Evolutionary conservation across 1,140 invertebrate species (phyloP), one percentile per base, ranked within the genome.

Genomic region (Sweltsa coloradensis): DNA sequence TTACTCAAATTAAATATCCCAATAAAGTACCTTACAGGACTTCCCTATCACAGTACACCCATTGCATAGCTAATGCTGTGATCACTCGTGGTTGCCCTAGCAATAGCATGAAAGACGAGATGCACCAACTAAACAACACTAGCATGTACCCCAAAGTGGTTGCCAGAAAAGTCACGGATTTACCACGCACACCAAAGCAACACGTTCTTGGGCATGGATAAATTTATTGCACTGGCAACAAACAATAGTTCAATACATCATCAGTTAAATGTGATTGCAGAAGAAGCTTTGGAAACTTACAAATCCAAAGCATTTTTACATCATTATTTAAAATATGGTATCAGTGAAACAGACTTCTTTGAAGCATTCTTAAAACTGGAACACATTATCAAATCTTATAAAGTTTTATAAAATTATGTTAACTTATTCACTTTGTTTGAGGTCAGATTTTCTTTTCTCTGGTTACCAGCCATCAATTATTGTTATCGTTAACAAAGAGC

Each of bases 281-380:
- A 58, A 3, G 68, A 69, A 50, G 66, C 71, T 7, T 72, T 69
- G 70, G 66, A 56, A 40, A 57, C 63, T 31, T 75, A 69, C 47
- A 56, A 57, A 5, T 55, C 70, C 54, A 60, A 60, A n/a, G 71
- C 71, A 16, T 73, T 67, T 55, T 52, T 74, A 25, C 36, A 47
- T 60, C 70, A 71, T 34, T 75, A 73, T 50, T 62, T 63, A 49
- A 67, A 68, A 49, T 69, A 61, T 54, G 65, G 63, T 14, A 51
- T 73, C 11, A 62, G 66, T 43, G 66, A 72, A 5, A 58, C 68
- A 25, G 64, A 70, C 39, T 72, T 75, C 57, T 47, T 64, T 36
- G 54, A 64, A 47, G 62, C 66, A 25, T 74, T 75, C 54, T 61
- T 65, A 22, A 65, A 64, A 53, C 45, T 71, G 42, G 71, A 72